A percentile compares a stretch with the other conserved stretches of the same genome.
These are phyloP conservation scores for Copidosoma floridanum DNA, from an alignment of 1,140 invertebrate genomes.

Conservation along the genomic window DNA sequence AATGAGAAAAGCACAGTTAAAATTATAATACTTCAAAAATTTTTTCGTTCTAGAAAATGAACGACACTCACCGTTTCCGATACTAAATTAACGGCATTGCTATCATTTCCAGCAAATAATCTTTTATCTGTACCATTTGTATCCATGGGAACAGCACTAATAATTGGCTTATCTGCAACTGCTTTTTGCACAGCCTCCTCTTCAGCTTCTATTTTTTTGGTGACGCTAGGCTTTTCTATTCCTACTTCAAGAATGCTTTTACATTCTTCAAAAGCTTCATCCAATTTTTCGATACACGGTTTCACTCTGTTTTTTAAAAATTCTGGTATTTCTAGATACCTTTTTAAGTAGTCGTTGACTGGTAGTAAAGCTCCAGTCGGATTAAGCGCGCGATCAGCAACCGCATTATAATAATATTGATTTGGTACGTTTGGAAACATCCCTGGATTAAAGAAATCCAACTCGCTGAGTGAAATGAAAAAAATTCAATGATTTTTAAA, in stretches of 20 bases:
- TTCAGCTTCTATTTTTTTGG: no score
- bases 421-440: slow-evolving; percentile 17
- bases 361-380: not conserved
- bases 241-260: not conserved
- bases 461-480: not conserved
- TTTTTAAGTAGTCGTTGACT: slow-evolving; percentile 2
- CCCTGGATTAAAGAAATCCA: not conserved
- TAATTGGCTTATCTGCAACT: no score
- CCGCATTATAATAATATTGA: slow-evolving; percentile 29
- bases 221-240: no score
- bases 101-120: no score
- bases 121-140: no score
- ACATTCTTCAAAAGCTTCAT: not conserved
- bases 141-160: no score
- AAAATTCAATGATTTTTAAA: not conserved
- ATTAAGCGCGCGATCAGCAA: slow-evolving; percentile 28
- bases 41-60: no score
- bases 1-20: no score
- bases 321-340: slow-evolving; percentile 5
- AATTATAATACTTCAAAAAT: no score
- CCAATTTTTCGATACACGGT: not conserved
- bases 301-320: not conserved
- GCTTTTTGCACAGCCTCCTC: no score
- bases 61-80: no score
- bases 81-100: no score